Base-by-base conservation (phyloP, 2,888 invertebrate species). In the Creontiades dilutus region DNA sequence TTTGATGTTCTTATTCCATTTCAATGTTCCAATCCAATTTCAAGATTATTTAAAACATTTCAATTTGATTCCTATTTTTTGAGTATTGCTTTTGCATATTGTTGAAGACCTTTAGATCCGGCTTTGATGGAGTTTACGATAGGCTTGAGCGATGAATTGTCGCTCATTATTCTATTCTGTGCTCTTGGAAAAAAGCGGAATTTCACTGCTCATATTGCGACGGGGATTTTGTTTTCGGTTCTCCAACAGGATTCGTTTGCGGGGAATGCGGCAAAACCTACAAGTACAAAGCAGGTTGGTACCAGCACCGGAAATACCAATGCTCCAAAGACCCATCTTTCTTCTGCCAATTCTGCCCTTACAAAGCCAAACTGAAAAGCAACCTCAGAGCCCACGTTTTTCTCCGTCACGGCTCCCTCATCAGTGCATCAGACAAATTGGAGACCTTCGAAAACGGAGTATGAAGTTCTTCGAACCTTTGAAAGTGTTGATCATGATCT, bases 221-320 rank as follows among this genome's bases (percentile, higher is more conserved):
- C 9, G 28, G 46, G 16, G 37, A 16, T 52, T 52, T 7, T 84
- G 14, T 27, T 23, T 23, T 48, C 37, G 37, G 7, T 37, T 52
- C 27, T 19, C 55, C 28, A 3, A 84, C 47, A 75, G 76, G 75
- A 47, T 87, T 87, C 76, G n/a, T 11, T 16, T 68, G 75, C 52
- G 57, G 47, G 14, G 78, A 86, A 23, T 93, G 93, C 90, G 92
- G 92, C 9, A 92, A 92, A 81, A 81, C 90, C 4, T 93, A 93
- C 92, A 92, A 91, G 52, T 92, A 92, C 91, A 92, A 90, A 48
- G 92, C 91, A 4, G 92, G 92, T 14, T 94, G 96, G 92, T 95
- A 96, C 91, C 96, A 96, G 48, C 90, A 90, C 86, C 16, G 27
- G 28, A 78, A 86, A 46, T 61, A 68, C 57, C 52, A 86, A 48